Base-by-base conservation (phyloP, 2,113 vertebrate genomes). In the Ciconia boyciana region DNA sequence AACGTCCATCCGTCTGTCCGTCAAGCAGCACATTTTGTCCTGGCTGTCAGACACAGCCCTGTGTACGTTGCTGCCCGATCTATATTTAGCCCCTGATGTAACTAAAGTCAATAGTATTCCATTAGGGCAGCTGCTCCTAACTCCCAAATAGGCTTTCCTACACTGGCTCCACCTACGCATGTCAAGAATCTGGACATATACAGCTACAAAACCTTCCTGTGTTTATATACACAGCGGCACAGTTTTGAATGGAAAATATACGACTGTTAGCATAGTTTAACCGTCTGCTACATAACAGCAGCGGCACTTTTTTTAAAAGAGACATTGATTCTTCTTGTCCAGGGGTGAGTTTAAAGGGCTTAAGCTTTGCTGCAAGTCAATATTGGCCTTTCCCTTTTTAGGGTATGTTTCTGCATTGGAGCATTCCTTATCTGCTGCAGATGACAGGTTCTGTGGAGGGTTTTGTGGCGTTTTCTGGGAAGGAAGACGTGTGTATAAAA, bases 11-110 rank as follows among this genome's bases (percentile, higher is more conserved):
- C 11, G 7, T 94, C 96, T 55, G 74, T 85, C 83, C 2, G 1
- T 25, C 2, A 5, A 71, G 85, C 55, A 43, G 98, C 96, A 98
- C 97, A 96, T 97, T 97, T 80, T 46, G 88, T 98, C 94, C 96
- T 61, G 77, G 94, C 68, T 89, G 86, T 89, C 77, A 91, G 86
- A 96, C 2, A 6, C 69, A 57, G 69, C 71, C 82, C 79, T 87
- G 75, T 49, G 92, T 92, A 88, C 10, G 1, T 85, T 77, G 92
- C 85, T 69, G 55, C 55, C 36, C 3, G 1, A n/a, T 91, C 97
- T 98, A 98, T 98, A 98, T 97, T 98, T 98, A 98, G 98, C 55
- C 92, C 69, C 61, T 96, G 71, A 91, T 92, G 97, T 97, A 98
- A 97, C 76, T 94, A 91, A 97, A 98, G 97, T 96, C 97, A 97